Conservation (phyloP, 2,888 invertebrate species). For the Noctuana brunneofusca region DNA sequence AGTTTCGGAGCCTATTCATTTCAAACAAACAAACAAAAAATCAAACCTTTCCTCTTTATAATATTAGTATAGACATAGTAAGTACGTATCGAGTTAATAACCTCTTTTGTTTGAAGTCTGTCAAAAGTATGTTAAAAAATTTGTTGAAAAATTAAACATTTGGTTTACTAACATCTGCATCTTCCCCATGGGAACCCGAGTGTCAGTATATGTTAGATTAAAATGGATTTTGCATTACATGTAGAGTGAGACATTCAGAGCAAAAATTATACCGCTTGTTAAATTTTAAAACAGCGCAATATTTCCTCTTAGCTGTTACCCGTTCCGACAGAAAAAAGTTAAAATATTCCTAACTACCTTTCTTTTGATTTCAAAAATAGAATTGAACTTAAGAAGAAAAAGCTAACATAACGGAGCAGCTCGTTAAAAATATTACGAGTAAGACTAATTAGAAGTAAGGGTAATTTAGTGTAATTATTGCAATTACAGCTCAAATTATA, state of each 20-base stretch:
- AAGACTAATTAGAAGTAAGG: slow-evolving; percentile 6
- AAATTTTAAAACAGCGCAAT: neutral
- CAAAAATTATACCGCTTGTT: slow-evolving; percentile 2
- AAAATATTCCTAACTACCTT: neutral
- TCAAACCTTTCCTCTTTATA: too few relatives aligned
- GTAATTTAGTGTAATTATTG: slow-evolving; percentile 7
- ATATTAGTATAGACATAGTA: too few relatives aligned
- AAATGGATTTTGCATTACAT: slow-evolving; percentile 55
- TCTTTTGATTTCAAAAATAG: too few relatives aligned
- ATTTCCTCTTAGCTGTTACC: neutral
- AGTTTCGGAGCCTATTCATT: too few relatives aligned
- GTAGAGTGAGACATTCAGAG: slow-evolving; percentile 19
- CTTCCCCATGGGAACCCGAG: slow-evolving; percentile 58
- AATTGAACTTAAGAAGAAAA: neutral
- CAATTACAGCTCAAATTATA: neutral
- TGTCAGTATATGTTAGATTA: slow-evolving; percentile 48
- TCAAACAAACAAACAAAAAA: too few relatives aligned
- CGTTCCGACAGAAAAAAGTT: neutral
- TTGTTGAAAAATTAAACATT: slow-evolving; percentile 68
- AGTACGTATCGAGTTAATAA: too few relatives aligned
- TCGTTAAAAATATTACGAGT: slow-evolving; percentile 10
- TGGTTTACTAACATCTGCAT: slow-evolving; percentile 69
- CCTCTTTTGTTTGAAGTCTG: too few relatives aligned
- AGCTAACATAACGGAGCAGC: neutral
- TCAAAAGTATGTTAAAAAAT: neutral